These are phyloP conservation scores for Aspidiotus destructor DNA, from an alignment of 2,888 invertebrate genomes.

Conservation along the genomic window DNA sequence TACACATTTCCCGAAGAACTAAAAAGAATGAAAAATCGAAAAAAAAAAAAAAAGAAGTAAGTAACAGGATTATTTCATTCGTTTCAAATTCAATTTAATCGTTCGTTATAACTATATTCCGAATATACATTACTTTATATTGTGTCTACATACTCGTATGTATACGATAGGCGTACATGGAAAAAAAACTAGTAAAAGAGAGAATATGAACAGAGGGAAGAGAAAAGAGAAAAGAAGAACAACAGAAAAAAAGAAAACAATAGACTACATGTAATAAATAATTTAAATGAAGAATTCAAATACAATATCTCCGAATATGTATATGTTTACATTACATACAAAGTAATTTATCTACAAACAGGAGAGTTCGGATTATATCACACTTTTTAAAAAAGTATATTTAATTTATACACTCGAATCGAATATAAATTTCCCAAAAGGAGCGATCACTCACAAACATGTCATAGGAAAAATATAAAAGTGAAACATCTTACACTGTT, in stretches of 20 bases:
- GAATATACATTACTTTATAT: constrained; percentile 26
- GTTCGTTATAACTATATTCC: constrained; percentile 22
- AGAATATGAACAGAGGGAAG: background rate
- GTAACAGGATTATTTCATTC: constrained; percentile 4
- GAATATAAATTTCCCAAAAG: constrained; percentile 1
- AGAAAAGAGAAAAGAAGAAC: constrained; percentile 22
- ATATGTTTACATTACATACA: too few species aligned
- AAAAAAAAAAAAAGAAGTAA: constrained; percentile 12
- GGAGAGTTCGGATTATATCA: constrained; percentile 28
- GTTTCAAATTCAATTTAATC: constrained; percentile 28
- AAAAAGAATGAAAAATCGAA: constrained; percentile 19
- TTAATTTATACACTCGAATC: constrained; percentile 16
- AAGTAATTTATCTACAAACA: constrained; percentile 19
- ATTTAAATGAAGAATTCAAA: constrained; percentile 5
- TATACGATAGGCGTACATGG: constrained; percentile 28
- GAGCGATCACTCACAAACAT: constrained; percentile 11
- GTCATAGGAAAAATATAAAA: background rate
- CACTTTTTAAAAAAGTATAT: constrained; percentile 29
- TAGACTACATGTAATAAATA: constrained; percentile 25
- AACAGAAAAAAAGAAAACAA: constrained; percentile 27
- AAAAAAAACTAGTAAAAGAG: constrained; percentile 5
- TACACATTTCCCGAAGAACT: constrained; percentile 18
- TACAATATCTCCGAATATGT: too few species aligned
- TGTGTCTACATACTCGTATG: constrained; percentile 27
- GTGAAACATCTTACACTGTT: background rate